A percentile compares a stretch with the other conserved stretches of the same genome.
These are phyloP conservation scores for Pipistrellus nathusii DNA, from an alignment of 2,797 vertebrate genomes.

Conservation along the genomic window DNA sequence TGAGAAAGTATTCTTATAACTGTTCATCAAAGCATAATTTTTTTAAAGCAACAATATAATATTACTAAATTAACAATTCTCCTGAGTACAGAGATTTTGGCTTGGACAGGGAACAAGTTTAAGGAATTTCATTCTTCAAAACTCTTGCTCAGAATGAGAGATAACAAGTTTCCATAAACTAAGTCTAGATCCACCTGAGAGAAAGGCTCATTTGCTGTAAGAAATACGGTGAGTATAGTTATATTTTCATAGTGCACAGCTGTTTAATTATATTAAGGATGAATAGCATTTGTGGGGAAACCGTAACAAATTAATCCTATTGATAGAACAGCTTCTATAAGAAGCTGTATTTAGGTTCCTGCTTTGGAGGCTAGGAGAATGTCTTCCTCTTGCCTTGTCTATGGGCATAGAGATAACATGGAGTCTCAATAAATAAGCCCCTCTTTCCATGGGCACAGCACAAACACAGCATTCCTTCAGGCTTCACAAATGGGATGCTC, in stretches of 20 bases:
- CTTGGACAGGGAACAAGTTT: not conserved
- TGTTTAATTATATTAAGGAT: conserved; percentile 47
- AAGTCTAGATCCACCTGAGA: not conserved
- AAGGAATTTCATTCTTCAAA: conserved; percentile 24
- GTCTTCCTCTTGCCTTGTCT: not conserved
- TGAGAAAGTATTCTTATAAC: not conserved
- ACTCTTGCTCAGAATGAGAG: not conserved
- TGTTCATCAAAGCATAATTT: not conserved
- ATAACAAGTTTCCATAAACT: not conserved
- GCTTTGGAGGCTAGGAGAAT: not conserved
- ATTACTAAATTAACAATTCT: conserved; percentile 8
- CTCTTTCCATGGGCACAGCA: not conserved
- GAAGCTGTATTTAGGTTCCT: not conserved
- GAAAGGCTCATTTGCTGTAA: not conserved
- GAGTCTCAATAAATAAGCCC: not conserved
- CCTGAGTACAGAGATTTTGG: not conserved
- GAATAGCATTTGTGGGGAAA: not conserved
- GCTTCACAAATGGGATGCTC: not conserved
- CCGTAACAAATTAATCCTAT: not conserved
- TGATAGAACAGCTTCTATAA: not conserved
- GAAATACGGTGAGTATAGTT: not conserved
- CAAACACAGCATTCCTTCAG: not conserved
- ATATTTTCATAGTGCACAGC: not conserved
- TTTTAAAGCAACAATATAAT: not conserved
- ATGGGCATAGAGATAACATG: not conserved